Base-by-base conservation (phyloP, 2,797 vertebrate species). In the Enteromius paludinosus region DNA sequence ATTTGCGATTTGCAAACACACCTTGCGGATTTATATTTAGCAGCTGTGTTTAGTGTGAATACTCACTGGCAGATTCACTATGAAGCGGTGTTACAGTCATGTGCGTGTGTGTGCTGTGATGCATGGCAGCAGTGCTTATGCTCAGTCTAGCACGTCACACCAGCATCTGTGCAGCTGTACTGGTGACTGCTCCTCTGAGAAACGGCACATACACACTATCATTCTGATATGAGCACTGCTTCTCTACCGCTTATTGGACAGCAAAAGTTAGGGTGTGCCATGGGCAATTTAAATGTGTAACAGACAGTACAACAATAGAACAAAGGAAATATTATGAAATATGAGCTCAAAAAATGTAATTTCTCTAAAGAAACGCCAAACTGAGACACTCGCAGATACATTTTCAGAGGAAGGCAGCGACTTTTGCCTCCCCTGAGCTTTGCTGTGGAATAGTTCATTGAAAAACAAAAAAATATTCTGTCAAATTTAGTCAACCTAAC, bases 91-190 rank as follows among this genome's bases (percentile, higher is more conserved):
- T 80, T 66, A 81, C 72, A 71, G 78, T 80, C 33, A 73, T 72
- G 69, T 35, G 81, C 78, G 72, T 64, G 56, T 47, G 64, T 70
- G 47, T 28, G 71, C 79, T 74, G 61, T 83, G 73, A 88, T 86
- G 85, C 83, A 79, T 82, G 76, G 78, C 82, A 74, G 80, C 79
- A 79, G 79, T 82, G 81, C 86, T 87, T 85, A 81, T 87, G 89
- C 86, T 88, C 88, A 85, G 84, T 85, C 87, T 86, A 87, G 86
- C 83, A 87, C 70, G 87, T 88, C 85, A 88, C 85, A 88, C 78
- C 79, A 84, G 86, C 84, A 87, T 88, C 86, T 89, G 86, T 76
- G 82, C 85, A 87, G 85, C 87, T 88, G 88, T 87, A 82, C 82
- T 83, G 87, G 86, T 86, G 83, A 86, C 74, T 71, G 84, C 85